Evolutionary conservation across 2,888 invertebrate species (phyloP), one percentile per base, ranked within the genome.

Genomic region (Sthenelais limicola): DNA sequence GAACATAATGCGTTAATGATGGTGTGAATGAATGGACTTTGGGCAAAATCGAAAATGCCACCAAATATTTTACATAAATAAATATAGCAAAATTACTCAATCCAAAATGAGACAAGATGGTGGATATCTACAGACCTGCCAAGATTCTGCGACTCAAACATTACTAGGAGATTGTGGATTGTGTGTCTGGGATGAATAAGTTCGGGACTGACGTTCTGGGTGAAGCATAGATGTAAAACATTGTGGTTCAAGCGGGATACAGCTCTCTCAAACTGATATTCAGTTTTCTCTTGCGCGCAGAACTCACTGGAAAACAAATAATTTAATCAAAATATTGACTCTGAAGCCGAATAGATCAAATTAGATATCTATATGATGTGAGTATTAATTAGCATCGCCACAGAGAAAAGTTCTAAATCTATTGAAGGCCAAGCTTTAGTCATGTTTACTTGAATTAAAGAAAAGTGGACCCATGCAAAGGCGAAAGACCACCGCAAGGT

Each of bases 161-260:
- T 90, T 78, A 91, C 90, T 78, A 93, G 88, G 71, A 94, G 87
- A 88, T 94, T 93, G 82, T 92, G 92, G 79, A 94, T 89, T 7
- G 94, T 93, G 82, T 92, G 91, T 81, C 91, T 90, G 21, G 93
- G 92, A 81, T 91, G 91, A 76, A 94, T 86, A 26, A 90, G 88
- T 33, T 90, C 89, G 74, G 91, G 88, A 82, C 92, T 90, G 21
- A 94, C 92, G 80, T 92, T 92, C 88, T 94, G 94, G 7, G 92
- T 91, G 80, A 93, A 92, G 85, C 94, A 94, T 79, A 94, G 88
- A 87, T 93, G 92, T 81, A 94, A 88, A 74, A 94, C 91, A 84
- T 94, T 94, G 80, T 93, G 92, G 88, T 94, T 93, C 77, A 95
- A 90, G 75, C 93, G 91, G 54, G 93, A 92, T 73, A 94, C 93